These are phyloP conservation scores for Diarsia brunnea DNA, from an alignment of 2,888 invertebrate species.

Conservation along the genomic window DNA sequence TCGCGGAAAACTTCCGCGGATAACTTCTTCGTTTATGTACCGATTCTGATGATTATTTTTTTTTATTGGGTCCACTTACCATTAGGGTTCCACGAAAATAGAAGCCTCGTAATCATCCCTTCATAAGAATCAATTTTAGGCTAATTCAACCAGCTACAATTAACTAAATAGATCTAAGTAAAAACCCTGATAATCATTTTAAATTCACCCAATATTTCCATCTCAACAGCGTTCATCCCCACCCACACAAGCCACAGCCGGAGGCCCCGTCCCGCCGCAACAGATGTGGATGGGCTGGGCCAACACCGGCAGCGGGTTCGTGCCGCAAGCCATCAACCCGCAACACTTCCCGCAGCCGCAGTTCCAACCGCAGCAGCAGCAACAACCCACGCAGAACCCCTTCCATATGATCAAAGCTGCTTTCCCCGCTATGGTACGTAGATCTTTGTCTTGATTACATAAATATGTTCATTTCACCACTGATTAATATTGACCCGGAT, in stretches of 20 bases:
- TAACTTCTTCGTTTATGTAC: too few species aligned
- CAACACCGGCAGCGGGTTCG: slow-evolving; percentile 71
- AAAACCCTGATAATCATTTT: too few species aligned
- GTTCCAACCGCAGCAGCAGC: slow-evolving; percentile 46
- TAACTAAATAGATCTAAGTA: not conserved
- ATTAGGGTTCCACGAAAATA: not conserved
- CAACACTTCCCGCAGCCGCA: slow-evolving; percentile 55
- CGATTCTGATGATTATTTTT: not conserved
- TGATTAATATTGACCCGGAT: too few species aligned
- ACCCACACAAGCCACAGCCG: slow-evolving; percentile 66
- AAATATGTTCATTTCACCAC: too few species aligned
- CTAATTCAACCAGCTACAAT: not conserved
- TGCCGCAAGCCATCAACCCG: slow-evolving; percentile 70
- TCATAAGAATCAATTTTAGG: not conserved
- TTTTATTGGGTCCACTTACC: not conserved
- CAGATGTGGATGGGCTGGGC: slow-evolving; percentile 84
- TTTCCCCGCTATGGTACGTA: slow-evolving; percentile 82
- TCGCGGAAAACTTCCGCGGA: too few species aligned
- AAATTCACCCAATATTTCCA: not conserved
- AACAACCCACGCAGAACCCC: slow-evolving; percentile 75
- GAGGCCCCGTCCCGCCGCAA: slow-evolving; percentile 62
- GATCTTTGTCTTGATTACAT: not conserved
- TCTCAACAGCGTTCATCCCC: slow-evolving; percentile 74
- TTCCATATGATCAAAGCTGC: slow-evolving; percentile 79
- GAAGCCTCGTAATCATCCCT: not conserved